Base-by-base conservation (phyloP, 2,888 invertebrate species). In the Zaprionus obscuricornis region DNA sequence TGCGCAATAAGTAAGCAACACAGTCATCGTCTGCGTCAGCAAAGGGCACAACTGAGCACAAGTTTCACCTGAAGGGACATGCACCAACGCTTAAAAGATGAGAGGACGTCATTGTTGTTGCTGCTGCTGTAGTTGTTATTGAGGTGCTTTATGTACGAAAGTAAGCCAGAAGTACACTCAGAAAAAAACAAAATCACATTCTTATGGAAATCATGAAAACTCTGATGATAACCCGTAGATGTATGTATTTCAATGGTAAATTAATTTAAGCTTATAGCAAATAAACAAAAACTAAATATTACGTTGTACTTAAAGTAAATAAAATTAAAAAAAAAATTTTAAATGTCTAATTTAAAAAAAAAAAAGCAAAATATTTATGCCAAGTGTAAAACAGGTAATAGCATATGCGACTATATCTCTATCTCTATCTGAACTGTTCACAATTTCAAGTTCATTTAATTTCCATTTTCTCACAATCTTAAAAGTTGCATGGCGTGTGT, bases 381-480 rank as follows among this genome's bases (percentile, higher is more conserved):
- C 16, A 18, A 31, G 34, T 16, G 29, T 31, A 26, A 39, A 37
- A 22, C 13, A 52, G 20, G 29, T 31, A 11, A 10, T 8, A 11
- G 6, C 18, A 31, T 22, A 36, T 13, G 18, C 20, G 39, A 47
- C 46, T 39, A 20, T 43, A n/a, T 42, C n/a, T n/a, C n/a, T n/a
- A n/a, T n/a, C 13, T 46, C 31, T 54, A 36, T 54, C 45, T 51
- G 36, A 55, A 55, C 47, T 69, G 47, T 43, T 73, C 58, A 55
- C 64, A 64, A 63, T 76, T 70, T 83, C 59, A 76, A 76, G 84
- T 79, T 84, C 73, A 81, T 81, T 78, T 84, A 55, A 79, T 78
- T 78, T 78, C 62, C 66, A 76, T 81, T 77, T 78, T 66, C 70
- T 70, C 54, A 42, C 56, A 66, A 59, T 64, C 57, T 66, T 46